Evolutionary conservation across 2,888 invertebrate species (phyloP), one percentile per base, ranked within the genome.

Genomic region (Carpatolechia fugitivella): DNA sequence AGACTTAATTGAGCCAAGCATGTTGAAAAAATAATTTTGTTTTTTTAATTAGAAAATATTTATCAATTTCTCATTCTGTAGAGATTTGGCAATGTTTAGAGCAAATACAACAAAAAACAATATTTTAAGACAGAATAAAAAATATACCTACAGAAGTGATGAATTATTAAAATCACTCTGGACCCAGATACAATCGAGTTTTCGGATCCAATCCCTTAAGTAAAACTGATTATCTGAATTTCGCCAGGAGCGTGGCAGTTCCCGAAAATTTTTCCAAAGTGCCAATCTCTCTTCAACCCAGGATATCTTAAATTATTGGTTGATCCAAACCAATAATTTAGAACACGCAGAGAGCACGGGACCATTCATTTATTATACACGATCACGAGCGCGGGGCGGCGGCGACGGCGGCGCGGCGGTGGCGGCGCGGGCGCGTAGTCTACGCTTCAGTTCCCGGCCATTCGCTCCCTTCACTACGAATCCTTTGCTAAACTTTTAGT

Each of bases 121-220:
- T 41, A 4, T 41, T 11, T 41, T 18, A 41, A 18, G 40, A 18
- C 18, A 41, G 18, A 38, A 16, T n/a, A 41, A 41, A 41, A 29
- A 20, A 29, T 29, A 44, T 20, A 44, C 44, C 73, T 73, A 74
- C 69, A 71, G 69, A 71, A 74, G 71, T 78, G 79, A 85, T 88
- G 85, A 87, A 88, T 87, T 88, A 89, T 89, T 89, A 86, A 88
- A 88, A 84, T 84, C 83, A 80, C 85, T 85, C 76, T 69, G 72
- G 82, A n/a, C n/a, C n/a, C n/a, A n/a, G n/a, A 80, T 83, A 85
- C 83, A 84, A 86, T 85, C 73, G 82, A 81, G 78, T 84, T 85
- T 76, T 81, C 77, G 79, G 80, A 86, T 82, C 82, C 85, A 87
- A 87, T 88, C 85, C 84, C 85, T 85, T 87, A 88, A 87, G 89